Evolutionary conservation across 2,113 vertebrate species (phyloP).

Genomic region (Chaetops frenatus): DNA sequence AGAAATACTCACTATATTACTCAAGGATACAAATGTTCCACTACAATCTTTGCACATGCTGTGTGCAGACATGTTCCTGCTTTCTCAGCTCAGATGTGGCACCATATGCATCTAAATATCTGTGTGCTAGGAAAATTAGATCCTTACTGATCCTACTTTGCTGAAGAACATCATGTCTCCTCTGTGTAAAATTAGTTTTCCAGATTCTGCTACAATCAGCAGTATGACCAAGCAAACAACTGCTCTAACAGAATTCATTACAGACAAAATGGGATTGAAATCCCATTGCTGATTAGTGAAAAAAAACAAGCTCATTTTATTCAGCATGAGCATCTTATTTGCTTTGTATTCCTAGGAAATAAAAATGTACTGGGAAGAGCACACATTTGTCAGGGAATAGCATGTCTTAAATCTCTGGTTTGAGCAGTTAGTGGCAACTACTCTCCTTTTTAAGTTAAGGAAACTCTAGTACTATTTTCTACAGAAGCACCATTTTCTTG

Average conservation of each 20-base stretch:
- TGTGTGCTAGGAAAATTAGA: not conserved
- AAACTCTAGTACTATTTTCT: not conserved
- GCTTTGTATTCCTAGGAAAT: not conserved
- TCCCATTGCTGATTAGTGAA: not conserved
- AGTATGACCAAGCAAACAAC: not conserved
- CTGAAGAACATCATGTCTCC: not conserved
- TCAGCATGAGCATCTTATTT: not conserved
- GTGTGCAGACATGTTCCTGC: not conserved
- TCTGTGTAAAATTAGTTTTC: not conserved
- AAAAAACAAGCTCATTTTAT: not conserved
- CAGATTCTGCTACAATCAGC: not conserved
- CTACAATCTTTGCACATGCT: not conserved
- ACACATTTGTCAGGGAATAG: not conserved
- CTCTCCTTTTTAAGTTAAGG: not conserved
- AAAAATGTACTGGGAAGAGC: not conserved
- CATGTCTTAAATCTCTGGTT: not conserved
- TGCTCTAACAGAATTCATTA: not conserved
- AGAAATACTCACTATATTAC: not conserved
- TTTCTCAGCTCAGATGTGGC: not conserved
- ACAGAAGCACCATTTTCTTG: not conserved
- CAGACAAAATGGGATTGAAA: not conserved
- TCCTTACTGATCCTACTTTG: not conserved
- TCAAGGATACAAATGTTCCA: not conserved
- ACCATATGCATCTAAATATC: not conserved
- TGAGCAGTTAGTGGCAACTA: not conserved